Evolutionary conservation across 2,888 invertebrate genomes (phyloP).

Genomic region (Leptura quadrifasciata): DNA sequence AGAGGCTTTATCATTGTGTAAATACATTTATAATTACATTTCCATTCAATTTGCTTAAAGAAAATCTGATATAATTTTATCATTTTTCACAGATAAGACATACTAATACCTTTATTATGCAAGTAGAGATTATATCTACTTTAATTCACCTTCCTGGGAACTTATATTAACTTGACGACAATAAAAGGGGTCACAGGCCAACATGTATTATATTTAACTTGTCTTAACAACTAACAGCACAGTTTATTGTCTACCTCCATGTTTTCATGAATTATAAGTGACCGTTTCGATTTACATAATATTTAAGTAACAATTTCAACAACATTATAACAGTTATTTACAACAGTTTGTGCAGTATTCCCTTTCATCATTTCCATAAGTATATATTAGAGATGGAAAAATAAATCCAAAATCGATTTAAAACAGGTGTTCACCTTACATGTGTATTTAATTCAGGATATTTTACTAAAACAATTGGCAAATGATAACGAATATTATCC

Average conservation of each 20-base stretch:
- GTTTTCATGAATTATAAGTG: background rate
- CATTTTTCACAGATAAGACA: slow-evolving; percentile 14
- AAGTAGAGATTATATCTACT: slow-evolving; percentile 28
- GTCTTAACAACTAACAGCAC: slow-evolving; percentile 12
- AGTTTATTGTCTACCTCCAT: background rate
- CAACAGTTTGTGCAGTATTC: background rate
- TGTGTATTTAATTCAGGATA: too few relatives aligned
- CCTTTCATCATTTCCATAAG: background rate
- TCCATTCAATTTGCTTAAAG: background rate
- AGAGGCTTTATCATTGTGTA: background rate
- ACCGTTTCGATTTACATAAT: background rate
- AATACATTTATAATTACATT: too few relatives aligned
- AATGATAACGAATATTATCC: too few relatives aligned
- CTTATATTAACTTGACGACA: slow-evolving; percentile 19
- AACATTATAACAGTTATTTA: background rate
- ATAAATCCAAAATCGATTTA: too few relatives aligned
- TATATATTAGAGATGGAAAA: background rate
- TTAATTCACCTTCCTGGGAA: slow-evolving; percentile 28
- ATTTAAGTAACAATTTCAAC: background rate
- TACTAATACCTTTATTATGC: background rate
- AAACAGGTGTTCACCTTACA: too few relatives aligned
- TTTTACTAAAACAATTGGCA: too few relatives aligned
- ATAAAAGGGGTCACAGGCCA: slow-evolving; percentile 29
- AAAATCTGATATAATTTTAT: background rate
- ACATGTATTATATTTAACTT: slow-evolving; percentile 17